A percentile compares a stretch with the other conserved stretches of the same genome.
Conservation (phyloP, 1,140 invertebrate genomes). For the Gryon sp. region DNA sequence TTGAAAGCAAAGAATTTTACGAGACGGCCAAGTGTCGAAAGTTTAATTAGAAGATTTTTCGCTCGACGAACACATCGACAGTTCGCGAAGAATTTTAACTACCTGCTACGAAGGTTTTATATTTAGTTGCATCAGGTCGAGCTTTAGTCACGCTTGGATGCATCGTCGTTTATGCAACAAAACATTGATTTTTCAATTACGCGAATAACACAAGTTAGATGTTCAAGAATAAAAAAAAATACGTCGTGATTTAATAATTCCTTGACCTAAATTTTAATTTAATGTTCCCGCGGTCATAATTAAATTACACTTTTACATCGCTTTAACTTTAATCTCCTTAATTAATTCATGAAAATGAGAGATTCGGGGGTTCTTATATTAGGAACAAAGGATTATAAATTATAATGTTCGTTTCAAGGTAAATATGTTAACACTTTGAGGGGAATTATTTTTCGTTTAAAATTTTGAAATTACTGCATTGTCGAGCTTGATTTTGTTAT, state of each 20-base stretch:
- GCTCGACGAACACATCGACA: neutral
- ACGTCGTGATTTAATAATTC: constrained; percentile 11
- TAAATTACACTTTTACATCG: constrained; percentile 47
- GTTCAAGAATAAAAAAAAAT: constrained; percentile 24
- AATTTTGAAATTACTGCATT: constrained; percentile 15
- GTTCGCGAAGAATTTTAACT: constrained; percentile 19
- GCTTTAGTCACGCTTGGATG: neutral
- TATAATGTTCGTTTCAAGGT: constrained; percentile 36
- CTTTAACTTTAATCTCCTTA: constrained; percentile 47
- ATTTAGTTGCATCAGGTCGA: neutral
- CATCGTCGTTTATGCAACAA: neutral
- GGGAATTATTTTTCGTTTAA: constrained; percentile 26
- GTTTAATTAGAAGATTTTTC: constrained; percentile 33
- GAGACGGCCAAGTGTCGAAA: constrained; percentile 11
- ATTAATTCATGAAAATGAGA: constrained; percentile 37
- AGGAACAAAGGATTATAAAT: constrained; percentile 44
- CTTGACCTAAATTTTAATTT: constrained; percentile 34
- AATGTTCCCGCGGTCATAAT: constrained; percentile 30
- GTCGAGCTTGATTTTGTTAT: constrained; percentile 20
- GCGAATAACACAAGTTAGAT: too few species aligned
- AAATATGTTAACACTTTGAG: constrained; percentile 38
- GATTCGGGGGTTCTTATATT: constrained; percentile 38
- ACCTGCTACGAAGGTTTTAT: constrained; percentile 5
- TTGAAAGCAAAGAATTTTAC: constrained; percentile 1
- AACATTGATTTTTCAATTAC: constrained; percentile 20